phyloP scores from a whole-genome alignment of 2,888 invertebrate genomes.

The Capitulum mitella region DNA sequence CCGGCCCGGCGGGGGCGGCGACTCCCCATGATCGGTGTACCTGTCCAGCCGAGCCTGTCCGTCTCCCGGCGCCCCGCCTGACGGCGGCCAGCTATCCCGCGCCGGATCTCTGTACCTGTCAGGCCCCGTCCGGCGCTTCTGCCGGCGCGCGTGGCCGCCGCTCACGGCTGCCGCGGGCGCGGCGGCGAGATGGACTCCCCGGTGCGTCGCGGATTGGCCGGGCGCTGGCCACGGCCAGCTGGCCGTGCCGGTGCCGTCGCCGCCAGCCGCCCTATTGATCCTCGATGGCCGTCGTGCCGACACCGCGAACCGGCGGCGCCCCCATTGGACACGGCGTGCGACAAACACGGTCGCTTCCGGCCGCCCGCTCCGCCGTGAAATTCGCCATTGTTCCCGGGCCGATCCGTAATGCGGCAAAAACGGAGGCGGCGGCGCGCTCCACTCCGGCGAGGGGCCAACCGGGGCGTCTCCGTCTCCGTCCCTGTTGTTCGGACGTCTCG shows the following conservation, averaged over 20 bases:
- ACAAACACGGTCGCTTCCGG: neutral
- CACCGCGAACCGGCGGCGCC: neutral
- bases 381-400: neutral
- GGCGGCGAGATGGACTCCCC: too few species aligned
- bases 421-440: neutral
- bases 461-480: too few species aligned
- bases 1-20: neutral
- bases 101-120: too few species aligned
- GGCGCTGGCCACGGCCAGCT: neutral
- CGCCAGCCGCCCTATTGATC: neutral
- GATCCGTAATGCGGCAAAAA: slow-evolving; percentile 9
- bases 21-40: neutral
- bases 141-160: too few species aligned
- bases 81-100: too few species aligned
- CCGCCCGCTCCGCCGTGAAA: neutral
- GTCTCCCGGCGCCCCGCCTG: neutral
- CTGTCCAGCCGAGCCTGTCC: neutral
- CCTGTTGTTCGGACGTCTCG: too few species aligned
- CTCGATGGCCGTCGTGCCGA: too few species aligned
- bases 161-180: too few species aligned
- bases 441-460: too few species aligned
- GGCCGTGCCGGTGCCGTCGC: neutral
- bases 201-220: neutral
- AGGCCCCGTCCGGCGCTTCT: too few species aligned
- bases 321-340: neutral